Percentiles rank a stretch among this genome's conserved stretches.
These are phyloP conservation scores for Sitophilus oryzae DNA, from an alignment of 1,140 invertebrate genomes.

Conservation along the genomic window DNA sequence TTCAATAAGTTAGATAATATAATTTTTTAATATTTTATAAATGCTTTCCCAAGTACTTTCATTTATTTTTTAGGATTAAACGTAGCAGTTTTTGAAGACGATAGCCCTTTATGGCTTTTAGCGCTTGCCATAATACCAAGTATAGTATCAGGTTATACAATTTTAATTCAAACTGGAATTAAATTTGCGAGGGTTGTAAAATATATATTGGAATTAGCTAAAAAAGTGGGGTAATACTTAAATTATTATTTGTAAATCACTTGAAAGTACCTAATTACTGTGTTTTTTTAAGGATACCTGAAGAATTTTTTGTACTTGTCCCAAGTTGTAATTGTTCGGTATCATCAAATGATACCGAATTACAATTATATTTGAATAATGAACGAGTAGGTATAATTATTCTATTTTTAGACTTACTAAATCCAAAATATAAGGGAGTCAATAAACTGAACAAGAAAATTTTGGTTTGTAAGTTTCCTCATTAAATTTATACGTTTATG, in stretches of 20 bases:
- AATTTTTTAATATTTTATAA: too few relatives aligned
- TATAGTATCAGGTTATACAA: constrained; percentile 32
- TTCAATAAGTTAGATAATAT: too few relatives aligned
- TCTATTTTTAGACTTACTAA: constrained; percentile 21
- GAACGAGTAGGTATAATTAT: constrained; percentile 16
- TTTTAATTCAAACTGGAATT: constrained; percentile 29
- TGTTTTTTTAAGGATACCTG: constrained; percentile 26
- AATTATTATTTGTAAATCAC: too few relatives aligned
- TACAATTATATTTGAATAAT: constrained; percentile 17
- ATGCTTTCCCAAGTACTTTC: too few relatives aligned
- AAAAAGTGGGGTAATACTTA: constrained; percentile 33
- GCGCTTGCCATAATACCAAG: constrained; percentile 32
- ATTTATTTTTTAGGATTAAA: constrained; percentile 23
- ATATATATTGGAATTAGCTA: constrained; percentile 31
- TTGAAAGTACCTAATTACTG: background rate
- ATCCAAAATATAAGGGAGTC: constrained; percentile 13
- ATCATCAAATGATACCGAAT: constrained; percentile 17
- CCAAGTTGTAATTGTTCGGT: too few relatives aligned
- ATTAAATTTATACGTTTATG: background rate
- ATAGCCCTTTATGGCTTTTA: constrained; percentile 28
- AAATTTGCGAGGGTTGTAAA: constrained; percentile 21
- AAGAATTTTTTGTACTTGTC: constrained; percentile 20
- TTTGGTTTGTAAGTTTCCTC: constrained; percentile 20
- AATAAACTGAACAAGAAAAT: constrained; percentile 20
- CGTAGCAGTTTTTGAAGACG: constrained; percentile 28